Conservation (phyloP, 2,113 vertebrate genomes). For the Triplophysa rosa region DNA sequence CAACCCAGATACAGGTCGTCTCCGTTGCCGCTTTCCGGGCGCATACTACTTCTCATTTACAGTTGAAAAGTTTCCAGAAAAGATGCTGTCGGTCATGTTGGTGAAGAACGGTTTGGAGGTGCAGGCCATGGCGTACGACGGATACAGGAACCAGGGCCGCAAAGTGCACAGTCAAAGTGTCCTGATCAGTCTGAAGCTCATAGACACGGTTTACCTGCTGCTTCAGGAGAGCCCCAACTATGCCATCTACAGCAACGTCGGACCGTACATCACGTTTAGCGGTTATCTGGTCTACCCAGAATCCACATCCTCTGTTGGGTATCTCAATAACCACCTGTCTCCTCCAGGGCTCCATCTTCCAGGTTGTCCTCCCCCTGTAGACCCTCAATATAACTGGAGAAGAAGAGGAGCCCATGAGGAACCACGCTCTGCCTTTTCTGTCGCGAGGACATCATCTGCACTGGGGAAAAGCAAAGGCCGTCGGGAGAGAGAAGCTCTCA, state of each 20-base stretch:
- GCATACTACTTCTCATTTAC: slow-evolving; percentile 78
- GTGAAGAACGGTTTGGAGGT: slow-evolving; percentile 78
- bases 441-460: slow-evolving; percentile 70
- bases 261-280: slow-evolving; percentile 77
- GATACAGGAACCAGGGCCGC: slow-evolving; percentile 69
- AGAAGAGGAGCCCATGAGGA: slow-evolving; percentile 46
- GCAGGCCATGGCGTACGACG: slow-evolving; percentile 75
- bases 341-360: slow-evolving; percentile 50
- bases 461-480: slow-evolving; percentile 64
- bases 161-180: slow-evolving; percentile 78
- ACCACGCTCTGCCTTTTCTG: slow-evolving; percentile 76
- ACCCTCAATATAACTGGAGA: slow-evolving; percentile 38
- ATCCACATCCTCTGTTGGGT: slow-evolving; percentile 35
- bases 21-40: slow-evolving; percentile 74
- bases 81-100: slow-evolving; percentile 77
- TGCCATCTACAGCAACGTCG: slow-evolving; percentile 75
- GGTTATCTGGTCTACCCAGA: slow-evolving; percentile 78
- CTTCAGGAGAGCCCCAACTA: slow-evolving; percentile 71
- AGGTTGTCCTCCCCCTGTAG: slow-evolving; percentile 60
- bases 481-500: slow-evolving; percentile 65
- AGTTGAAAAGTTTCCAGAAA: slow-evolving; percentile 76
- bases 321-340: slow-evolving; percentile 69
- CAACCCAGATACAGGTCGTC: slow-evolving; percentile 70
- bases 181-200: slow-evolving; percentile 70
- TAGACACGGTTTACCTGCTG: slow-evolving; percentile 76